These are phyloP conservation scores for Andricus curvator DNA, from an alignment of 2,888 invertebrate species.

Conservation along the genomic window DNA sequence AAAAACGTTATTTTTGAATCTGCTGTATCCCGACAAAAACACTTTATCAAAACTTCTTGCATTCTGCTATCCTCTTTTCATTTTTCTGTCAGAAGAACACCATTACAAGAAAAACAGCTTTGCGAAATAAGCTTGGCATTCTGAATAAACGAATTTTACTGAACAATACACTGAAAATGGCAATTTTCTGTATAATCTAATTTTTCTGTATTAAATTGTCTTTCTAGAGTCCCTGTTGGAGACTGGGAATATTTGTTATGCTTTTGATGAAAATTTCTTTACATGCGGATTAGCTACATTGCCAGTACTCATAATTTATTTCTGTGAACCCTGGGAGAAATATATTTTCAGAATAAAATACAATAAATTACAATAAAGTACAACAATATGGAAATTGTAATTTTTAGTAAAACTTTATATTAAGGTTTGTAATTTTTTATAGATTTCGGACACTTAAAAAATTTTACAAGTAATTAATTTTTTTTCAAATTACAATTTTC, in stretches of 20 bases:
- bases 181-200: not conserved
- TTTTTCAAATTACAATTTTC: too few relatives aligned
- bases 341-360: too few relatives aligned
- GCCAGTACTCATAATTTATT: too few relatives aligned
- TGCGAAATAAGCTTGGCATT: conserved; percentile 19
- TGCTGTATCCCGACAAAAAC: not conserved
- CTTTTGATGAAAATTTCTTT: not conserved
- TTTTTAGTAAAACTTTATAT: too few relatives aligned
- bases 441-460: too few relatives aligned
- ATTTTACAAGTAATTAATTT: too few relatives aligned
- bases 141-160: conserved; percentile 1
- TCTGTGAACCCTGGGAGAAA: too few relatives aligned
- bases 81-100: not conserved
- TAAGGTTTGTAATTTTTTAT: too few relatives aligned
- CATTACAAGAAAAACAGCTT: conserved; percentile 15
- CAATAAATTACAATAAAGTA: too few relatives aligned
- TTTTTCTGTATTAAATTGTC: not conserved
- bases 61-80: not conserved
- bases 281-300: not conserved
- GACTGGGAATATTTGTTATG: not conserved
- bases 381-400: too few relatives aligned
- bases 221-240: not conserved
- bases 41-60: not conserved
- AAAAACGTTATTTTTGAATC: not conserved
- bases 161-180: not conserved